phyloP scores from a whole-genome alignment of 2,797 vertebrate species.

The Merluccius polli region DNA sequence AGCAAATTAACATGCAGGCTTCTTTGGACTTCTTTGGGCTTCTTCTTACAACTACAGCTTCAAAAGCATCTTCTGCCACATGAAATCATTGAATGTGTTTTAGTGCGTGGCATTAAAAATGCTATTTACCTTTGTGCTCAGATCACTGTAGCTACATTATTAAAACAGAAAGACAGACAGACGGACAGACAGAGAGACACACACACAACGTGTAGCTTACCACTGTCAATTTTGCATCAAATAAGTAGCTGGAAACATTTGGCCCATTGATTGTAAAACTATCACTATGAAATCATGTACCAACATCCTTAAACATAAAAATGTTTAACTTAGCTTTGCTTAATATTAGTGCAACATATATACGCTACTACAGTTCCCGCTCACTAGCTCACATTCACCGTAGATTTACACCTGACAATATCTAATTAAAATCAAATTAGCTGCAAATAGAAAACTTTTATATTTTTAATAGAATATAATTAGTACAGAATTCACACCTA shows the following conservation, averaged over 20 bases:
- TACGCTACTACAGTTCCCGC: too few relatives aligned
- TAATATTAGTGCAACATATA: too few relatives aligned
- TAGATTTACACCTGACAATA: neutral
- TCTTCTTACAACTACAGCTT: neutral
- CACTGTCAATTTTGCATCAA: neutral
- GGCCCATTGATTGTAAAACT: neutral
- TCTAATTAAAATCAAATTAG: neutral
- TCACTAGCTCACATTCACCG: neutral
- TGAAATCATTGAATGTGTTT: neutral
- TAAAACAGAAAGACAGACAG: neutral
- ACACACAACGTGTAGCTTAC: neutral
- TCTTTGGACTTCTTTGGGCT: too few relatives aligned
- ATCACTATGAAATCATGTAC: neutral
- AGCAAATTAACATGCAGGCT: neutral
- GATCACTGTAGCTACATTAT: too few relatives aligned
- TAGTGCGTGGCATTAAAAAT: neutral
- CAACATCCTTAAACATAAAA: too few relatives aligned
- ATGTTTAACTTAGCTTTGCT: too few relatives aligned
- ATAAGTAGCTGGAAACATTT: neutral
- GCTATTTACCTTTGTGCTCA: neutral
- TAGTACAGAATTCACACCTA: neutral
- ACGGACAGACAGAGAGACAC: neutral
- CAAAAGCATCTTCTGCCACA: neutral
- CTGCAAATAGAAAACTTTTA: neutral
- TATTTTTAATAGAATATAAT: neutral